phyloP scores from a whole-genome alignment of 1,140 invertebrate genomes.

The Drosophila azteca region DNA sequence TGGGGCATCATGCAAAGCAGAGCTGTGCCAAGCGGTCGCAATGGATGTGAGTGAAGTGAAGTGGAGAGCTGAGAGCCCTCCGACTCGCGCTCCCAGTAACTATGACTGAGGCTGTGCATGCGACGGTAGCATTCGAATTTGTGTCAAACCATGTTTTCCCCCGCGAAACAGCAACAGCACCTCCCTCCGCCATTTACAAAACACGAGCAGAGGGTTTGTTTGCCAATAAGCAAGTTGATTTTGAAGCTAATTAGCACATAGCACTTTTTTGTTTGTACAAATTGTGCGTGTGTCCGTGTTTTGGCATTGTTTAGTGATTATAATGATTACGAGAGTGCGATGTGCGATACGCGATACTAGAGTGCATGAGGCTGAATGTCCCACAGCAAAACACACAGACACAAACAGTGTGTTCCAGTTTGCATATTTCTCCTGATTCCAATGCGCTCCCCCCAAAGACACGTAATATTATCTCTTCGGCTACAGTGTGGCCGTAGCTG shows the following conservation, averaged over 20 bases:
- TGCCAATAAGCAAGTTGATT: conserved; percentile 9
- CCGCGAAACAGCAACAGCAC: not conserved
- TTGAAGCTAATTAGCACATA: conserved; percentile 20
- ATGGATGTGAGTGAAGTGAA: conserved; percentile 9
- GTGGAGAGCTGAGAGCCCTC: conserved; percentile 5
- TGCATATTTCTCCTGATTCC: no score
- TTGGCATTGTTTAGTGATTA: no score
- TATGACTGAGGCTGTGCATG: not conserved
- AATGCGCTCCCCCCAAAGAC: no score
- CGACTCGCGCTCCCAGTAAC: no score
- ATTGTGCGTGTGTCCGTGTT: no score
- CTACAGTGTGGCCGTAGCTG: not conserved
- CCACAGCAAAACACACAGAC: not conserved
- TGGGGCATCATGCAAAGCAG: conserved; percentile 35
- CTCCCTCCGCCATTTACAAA: conserved; percentile 15
- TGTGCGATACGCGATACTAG: no score
- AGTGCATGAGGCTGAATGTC: not conserved
- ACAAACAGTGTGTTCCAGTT: not conserved
- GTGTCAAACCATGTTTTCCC: conserved; percentile 52
- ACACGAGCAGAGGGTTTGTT: conserved; percentile 6
- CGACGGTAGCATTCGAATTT: conserved; percentile 50
- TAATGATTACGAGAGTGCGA: no score
- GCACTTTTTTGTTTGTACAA: no score
- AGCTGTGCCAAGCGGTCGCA: conserved; percentile 7
- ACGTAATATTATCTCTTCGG: no score